Base-by-base conservation (phyloP, 2,113 vertebrate genomes). In the Heterotilapia buettikoferi region DNA sequence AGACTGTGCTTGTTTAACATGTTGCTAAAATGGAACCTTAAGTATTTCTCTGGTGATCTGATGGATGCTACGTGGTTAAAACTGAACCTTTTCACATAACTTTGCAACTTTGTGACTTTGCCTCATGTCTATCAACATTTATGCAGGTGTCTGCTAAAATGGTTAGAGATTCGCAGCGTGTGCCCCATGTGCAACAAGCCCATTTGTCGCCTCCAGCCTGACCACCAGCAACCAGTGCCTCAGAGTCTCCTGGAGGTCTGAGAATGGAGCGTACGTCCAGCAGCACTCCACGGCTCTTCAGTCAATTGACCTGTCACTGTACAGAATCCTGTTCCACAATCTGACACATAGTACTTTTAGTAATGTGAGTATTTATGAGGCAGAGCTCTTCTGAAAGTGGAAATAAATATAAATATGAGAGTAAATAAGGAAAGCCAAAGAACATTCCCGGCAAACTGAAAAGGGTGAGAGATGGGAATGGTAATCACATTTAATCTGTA, bases 171-270 rank as follows among this genome's bases (percentile, higher is more conserved):
- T 78, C 96, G 96, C 82, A 97, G 96, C 9, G 95, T 97, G 12
- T 97, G 97, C 53, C 97, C 96, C 29, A 97, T 97, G 97, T 97
- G 97, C 93, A 97, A 97, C 94, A 96, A 96, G 89, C 92, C 94
- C 57, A 95, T 97, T 83, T 96, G 96, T 61, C 94, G 96, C 86
- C 86, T 96, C 76, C 95, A 92, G 80, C 84, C 94, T 11, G 92
- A 94, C 8, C 76, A 90, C 43, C 92, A 83, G 13, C 94, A 88
- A 89, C 89, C 88, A 9, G 71, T 24, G 63, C 90, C 88, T 2
- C 94, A 92, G 82, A 94, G 90, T 84, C 88, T 92, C 59, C 91
- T 96, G 91, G 94, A 95, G 86, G 93, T 96, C 91, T 96, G 90
- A 96, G 86, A 78, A n/a, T 68, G 21, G 40, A 71, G 45, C 61